Evolutionary conservation across 2,797 vertebrate genomes (phyloP).

Genomic region (Dallia pectoralis): DNA sequence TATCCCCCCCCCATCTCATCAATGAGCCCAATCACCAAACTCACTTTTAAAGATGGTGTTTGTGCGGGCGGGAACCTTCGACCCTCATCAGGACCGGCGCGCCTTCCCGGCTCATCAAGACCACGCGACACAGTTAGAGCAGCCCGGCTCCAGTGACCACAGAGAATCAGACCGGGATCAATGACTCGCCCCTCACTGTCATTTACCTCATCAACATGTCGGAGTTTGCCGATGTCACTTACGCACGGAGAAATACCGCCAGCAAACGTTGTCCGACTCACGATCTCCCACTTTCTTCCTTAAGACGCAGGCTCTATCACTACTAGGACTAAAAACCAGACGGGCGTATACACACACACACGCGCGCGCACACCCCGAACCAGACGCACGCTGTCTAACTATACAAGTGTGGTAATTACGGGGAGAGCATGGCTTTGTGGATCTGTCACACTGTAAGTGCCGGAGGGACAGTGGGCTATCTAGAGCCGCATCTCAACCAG

Average conservation of each 20-base stretch:
- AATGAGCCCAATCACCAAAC: constrained; percentile 67
- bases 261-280: background rate
- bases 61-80: constrained; percentile 48
- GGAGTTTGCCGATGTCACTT: background rate
- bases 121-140: background rate
- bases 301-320: constrained; percentile 1
- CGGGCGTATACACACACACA: background rate
- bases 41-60: constrained; percentile 46
- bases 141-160: background rate
- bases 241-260: background rate
- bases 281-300: background rate
- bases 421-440: constrained; percentile 69
- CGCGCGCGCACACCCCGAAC: no score
- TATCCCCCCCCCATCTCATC: constrained; percentile 61
- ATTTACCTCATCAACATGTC: background rate
- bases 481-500: constrained; percentile 65
- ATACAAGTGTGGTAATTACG: constrained; percentile 78
- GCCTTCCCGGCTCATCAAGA: constrained; percentile 50
- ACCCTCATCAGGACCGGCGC: constrained; percentile 66
- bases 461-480: constrained; percentile 75
- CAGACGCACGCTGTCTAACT: no score
- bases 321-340: constrained; percentile 3
- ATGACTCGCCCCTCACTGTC: background rate
- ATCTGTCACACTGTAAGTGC: constrained; percentile 79
- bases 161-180: background rate